These are phyloP conservation scores for Lithosia quadra DNA, from an alignment of 2,888 invertebrate genomes.

Conservation along the genomic window DNA sequence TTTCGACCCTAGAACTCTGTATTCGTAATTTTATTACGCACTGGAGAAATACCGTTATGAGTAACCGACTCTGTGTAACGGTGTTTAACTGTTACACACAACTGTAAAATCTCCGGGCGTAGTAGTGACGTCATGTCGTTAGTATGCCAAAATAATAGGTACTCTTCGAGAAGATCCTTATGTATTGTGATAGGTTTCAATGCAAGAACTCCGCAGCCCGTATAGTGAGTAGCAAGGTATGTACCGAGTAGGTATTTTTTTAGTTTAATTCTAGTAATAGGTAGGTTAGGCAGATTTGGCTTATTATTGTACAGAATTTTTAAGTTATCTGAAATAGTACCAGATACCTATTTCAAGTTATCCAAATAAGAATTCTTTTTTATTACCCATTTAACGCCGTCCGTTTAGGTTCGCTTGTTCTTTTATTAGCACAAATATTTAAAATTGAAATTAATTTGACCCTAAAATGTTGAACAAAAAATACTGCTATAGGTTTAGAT, in stretches of 20 bases:
- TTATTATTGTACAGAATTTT: not conserved
- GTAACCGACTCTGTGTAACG: not conserved
- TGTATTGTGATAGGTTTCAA: not conserved
- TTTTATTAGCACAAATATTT: not conserved
- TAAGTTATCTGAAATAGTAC: not conserved
- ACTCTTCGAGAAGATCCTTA: constrained; percentile 12
- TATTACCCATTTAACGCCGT: not conserved
- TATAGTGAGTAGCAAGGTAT: constrained; percentile 20
- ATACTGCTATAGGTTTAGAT: no score
- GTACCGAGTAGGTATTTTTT: constrained; percentile 24
- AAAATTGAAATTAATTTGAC: not conserved
- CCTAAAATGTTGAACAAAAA: not conserved
- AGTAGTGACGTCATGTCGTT: constrained; percentile 8
- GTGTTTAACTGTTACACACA: constrained; percentile 12
- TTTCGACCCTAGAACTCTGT: constrained; percentile 36
- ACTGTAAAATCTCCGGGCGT: constrained; percentile 6
- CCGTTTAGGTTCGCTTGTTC: not conserved
- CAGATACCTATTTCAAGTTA: not conserved
- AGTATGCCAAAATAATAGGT: constrained; percentile 8
- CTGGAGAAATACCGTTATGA: constrained; percentile 5
- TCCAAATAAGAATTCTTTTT: not conserved
- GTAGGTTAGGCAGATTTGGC: constrained; percentile 1
- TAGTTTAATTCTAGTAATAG: constrained; percentile 4
- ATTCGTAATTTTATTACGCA: not conserved
- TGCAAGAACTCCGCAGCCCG: constrained; percentile 6